Evolutionary conservation across 2,888 invertebrate species (phyloP).

Genomic region (Penaeus monodon): DNA sequence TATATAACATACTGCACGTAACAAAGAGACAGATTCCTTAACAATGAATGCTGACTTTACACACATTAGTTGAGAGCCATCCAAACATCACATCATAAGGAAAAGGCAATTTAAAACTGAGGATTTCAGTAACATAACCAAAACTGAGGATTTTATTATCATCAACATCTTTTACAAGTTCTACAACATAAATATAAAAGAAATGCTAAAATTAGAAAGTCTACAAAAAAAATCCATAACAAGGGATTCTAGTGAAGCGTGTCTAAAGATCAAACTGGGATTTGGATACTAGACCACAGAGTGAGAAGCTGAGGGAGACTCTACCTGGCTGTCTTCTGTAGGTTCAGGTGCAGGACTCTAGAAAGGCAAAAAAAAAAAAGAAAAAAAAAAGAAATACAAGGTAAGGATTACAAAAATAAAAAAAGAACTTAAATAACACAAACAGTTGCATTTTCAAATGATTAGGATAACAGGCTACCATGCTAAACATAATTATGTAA

Average conservation of each 20-base stretch:
- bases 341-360: constrained; percentile 26
- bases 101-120: background rate
- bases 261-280: too few relatives aligned
- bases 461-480: too few relatives aligned
- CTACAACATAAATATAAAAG: too few relatives aligned
- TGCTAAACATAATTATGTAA: too few relatives aligned
- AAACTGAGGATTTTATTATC: background rate
- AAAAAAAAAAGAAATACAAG: background rate
- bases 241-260: too few relatives aligned
- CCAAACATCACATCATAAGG: background rate
- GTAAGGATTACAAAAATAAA: constrained; percentile 1
- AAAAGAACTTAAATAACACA: background rate
- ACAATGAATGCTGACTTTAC: background rate
- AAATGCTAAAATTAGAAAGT: too few relatives aligned
- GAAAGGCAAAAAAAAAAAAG: background rate
- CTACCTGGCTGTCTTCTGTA: constrained; percentile 20
- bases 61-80: background rate
- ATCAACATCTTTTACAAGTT: too few relatives aligned
- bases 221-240: too few relatives aligned
- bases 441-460: background rate
- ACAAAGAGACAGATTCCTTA: too few relatives aligned
- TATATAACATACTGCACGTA: too few relatives aligned
- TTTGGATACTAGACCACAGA: too few relatives aligned
- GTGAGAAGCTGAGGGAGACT: background rate
- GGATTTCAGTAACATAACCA: background rate